Base-by-base conservation (phyloP, 1,140 invertebrate species). In the Ephestia elutella region DNA sequence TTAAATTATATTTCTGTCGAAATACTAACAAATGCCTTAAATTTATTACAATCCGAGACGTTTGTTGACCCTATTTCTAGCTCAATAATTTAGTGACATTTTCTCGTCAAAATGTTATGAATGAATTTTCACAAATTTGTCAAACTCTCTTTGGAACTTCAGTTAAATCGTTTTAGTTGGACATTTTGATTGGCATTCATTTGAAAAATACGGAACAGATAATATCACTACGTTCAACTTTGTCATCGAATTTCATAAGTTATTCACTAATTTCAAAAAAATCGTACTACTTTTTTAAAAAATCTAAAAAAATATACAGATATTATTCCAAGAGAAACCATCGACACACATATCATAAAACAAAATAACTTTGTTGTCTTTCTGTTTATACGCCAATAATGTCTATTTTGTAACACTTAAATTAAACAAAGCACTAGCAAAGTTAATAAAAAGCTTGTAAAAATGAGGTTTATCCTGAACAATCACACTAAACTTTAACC, bases 61-160 rank as follows among this genome's bases (percentile, higher is more conserved):
- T 32, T 32, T 7, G 30, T 15, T 15, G 10, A 15, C 38, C 13
- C n/a, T 15, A 44, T 44, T 15, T 1, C 7, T 1, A 25, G 20
- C 20, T 18, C 5, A 53, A 53, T 25, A 53, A 53, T 25, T 21
- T 20, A 13, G 19, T 20, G 7, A 15, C 50, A 53, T 53, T 53
- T 53, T 53, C 50, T 53, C 2, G 13, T 0, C 19, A 20, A 21
- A 53, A 20, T 53, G 50, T 53, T 53, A 8, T 50, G 7, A 53
- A 25, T 53, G 13, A 53, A 53, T 53, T 53, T 53, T 53, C 50
- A 53, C 20, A 25, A 25, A 25, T 53, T 53, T 53, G 50, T 53
- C 9, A 53, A 53, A 15, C 4, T 20, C 10, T 1, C 30, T 7
- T 32, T 32, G 30, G n/a, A 44, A 44, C 1, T 44, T 44, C 13